Conservation (phyloP, 1,140 invertebrate genomes). For the Drosophila truncata region DNA sequence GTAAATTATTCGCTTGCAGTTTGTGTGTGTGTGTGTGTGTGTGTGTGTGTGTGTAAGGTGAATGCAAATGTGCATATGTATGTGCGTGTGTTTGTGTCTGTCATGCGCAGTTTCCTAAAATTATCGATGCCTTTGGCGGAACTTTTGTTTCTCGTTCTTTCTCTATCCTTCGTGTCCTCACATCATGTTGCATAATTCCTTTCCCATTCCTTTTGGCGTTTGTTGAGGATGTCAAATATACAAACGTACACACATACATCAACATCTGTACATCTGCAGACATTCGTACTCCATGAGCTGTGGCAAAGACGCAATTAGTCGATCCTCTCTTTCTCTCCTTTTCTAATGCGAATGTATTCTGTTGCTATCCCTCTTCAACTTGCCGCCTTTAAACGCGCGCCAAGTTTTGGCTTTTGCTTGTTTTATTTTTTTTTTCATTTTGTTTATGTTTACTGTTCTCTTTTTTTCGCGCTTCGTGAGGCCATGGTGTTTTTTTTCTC, state of each 20-base stretch:
- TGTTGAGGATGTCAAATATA: slow-evolving; percentile 17
- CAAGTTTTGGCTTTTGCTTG: slow-evolving; percentile 29
- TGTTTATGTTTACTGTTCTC: slow-evolving; percentile 52
- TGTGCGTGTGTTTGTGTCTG: slow-evolving; percentile 3
- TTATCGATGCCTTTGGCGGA: slow-evolving; percentile 1
- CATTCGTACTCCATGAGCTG: slow-evolving; percentile 3
- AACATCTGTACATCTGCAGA: background rate
- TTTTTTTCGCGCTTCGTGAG: slow-evolving; percentile 16
- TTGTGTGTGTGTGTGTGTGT: slow-evolving; percentile 1
- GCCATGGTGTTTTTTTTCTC: background rate
- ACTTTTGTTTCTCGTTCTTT: background rate
- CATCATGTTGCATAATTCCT: slow-evolving; percentile 37
- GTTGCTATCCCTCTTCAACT: slow-evolving; percentile 40
- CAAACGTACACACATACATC: slow-evolving; percentile 9
- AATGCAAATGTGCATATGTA: slow-evolving; percentile 27
- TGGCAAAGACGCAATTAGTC: slow-evolving; percentile 72
- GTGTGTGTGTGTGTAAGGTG: slow-evolving; percentile 4
- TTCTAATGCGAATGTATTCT: slow-evolving; percentile 40
- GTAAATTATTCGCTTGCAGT: slow-evolving; percentile 3
- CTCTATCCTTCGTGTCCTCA: background rate
- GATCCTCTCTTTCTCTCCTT: slow-evolving; percentile 33
- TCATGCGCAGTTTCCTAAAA: slow-evolving; percentile 25
- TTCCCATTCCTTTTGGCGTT: slow-evolving; percentile 3
- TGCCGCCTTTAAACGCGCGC: slow-evolving; percentile 41
- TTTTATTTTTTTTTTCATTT: slow-evolving; percentile 16